A percentile compares a stretch with the other conserved stretches of the same genome.
Conservation (phyloP, 2,888 invertebrate genomes). For the Nemapogon koenigi region DNA sequence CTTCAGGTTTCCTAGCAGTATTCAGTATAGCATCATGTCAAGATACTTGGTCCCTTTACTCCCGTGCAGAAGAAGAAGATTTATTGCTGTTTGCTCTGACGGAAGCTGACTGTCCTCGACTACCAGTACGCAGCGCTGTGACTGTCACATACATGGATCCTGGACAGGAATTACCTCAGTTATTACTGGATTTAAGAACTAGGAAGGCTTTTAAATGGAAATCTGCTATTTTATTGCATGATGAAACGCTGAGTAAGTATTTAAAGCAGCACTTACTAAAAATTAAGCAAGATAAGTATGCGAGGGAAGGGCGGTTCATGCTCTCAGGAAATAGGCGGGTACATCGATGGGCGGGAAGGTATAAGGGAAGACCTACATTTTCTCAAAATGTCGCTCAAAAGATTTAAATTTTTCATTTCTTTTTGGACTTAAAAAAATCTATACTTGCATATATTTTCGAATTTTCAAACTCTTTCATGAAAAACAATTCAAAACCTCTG, state of each 20-base stretch:
- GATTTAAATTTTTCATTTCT: too few species aligned
- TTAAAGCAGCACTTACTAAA: too few species aligned
- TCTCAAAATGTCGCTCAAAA: too few species aligned
- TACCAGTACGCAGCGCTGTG: conserved; percentile 71
- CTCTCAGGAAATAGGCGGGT: not conserved
- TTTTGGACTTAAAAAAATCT: too few species aligned
- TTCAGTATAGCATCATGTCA: conserved; percentile 77
- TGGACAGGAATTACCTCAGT: conserved; percentile 79
- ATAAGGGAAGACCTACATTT: too few species aligned
- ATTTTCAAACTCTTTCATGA: too few species aligned
- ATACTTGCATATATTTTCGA: too few species aligned
- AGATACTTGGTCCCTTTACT: conserved; percentile 76
- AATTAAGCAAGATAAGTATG: too few species aligned
- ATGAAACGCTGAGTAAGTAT: conserved; percentile 72
- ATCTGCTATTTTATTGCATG: conserved; percentile 74
- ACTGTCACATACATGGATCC: conserved; percentile 72
- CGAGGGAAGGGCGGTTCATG: too few species aligned
- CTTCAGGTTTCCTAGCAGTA: conserved; percentile 76
- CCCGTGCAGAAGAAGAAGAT: conserved; percentile 67
- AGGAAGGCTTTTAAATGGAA: conserved; percentile 73
- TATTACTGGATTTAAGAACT: conserved; percentile 76
- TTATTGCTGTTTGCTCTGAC: conserved; percentile 77
- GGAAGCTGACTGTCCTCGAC: conserved; percentile 79
- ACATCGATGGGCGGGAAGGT: not conserved
- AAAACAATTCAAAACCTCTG: too few species aligned